These are phyloP conservation scores for Polymixis lichenea DNA, from an alignment of 2,888 invertebrate genomes.

Conservation along the genomic window DNA sequence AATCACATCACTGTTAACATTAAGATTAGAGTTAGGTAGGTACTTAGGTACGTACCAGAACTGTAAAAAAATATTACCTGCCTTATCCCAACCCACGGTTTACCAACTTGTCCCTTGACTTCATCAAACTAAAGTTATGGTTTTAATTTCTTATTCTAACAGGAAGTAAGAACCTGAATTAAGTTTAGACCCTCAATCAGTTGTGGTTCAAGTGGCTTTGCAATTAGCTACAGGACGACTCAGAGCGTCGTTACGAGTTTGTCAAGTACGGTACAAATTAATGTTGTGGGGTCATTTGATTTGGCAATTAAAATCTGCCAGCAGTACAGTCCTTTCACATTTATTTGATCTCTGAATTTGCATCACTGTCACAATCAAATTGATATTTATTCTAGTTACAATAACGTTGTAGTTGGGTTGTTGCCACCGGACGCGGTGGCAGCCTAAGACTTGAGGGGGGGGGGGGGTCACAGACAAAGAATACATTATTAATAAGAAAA, in stretches of 20 bases:
- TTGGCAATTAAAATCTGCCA: background rate
- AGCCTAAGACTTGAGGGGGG: too few relatives aligned
- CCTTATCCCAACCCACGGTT: background rate
- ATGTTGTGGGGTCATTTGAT: background rate
- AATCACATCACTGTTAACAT: background rate
- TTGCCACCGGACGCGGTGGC: too few relatives aligned
- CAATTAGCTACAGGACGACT: slow-evolving; percentile 25
- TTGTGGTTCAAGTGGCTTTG: slow-evolving; percentile 30
- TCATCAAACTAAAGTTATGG: background rate
- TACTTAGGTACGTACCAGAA: background rate
- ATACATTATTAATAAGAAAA: too few relatives aligned
- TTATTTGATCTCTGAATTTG: too few relatives aligned
- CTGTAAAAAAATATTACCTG: background rate
- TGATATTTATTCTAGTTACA: too few relatives aligned
- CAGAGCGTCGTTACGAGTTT: background rate
- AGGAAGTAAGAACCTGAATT: slow-evolving; percentile 25
- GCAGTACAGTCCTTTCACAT: too few relatives aligned
- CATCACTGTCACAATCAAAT: too few relatives aligned
- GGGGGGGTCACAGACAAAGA: too few relatives aligned
- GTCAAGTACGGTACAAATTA: slow-evolving; percentile 1
- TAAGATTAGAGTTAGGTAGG: too few relatives aligned
- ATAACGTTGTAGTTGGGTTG: too few relatives aligned
- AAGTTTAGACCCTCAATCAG: slow-evolving; percentile 17
- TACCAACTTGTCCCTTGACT: background rate
- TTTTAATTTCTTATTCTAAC: background rate